Percentiles rank a stretch among this genome's conserved stretches.
These are phyloP conservation scores for Malacoctenus gilli DNA, from an alignment of 2,797 vertebrate genomes.

Conservation along the genomic window DNA sequence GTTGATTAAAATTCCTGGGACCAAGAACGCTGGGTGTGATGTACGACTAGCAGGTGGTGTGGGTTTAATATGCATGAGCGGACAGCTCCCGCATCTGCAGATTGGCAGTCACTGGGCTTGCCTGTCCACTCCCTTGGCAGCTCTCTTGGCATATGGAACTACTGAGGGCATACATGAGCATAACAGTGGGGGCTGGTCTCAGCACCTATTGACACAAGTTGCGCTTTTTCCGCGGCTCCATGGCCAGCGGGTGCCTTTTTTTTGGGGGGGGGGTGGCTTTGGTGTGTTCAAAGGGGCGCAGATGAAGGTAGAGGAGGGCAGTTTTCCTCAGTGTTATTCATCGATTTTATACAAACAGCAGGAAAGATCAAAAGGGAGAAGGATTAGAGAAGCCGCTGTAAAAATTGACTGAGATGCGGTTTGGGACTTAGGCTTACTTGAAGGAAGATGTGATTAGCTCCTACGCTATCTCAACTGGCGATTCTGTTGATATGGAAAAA, in stretches of 20 bases:
- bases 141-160: conserved; percentile 70
- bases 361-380: conserved; percentile 53
- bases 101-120: conserved; percentile 75
- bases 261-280: conserved; percentile 26
- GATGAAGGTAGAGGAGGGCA: conserved; percentile 37
- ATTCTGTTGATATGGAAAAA: conserved; percentile 53
- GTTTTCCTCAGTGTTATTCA: conserved; percentile 54
- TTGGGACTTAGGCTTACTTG: conserved; percentile 51
- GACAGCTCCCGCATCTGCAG: conserved; percentile 76
- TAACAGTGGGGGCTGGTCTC: conserved; percentile 44
- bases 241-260: conserved; percentile 8
- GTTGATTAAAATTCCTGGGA: conserved; percentile 77
- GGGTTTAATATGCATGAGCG: conserved; percentile 80
- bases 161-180: conserved; percentile 66
- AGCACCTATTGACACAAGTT: conserved; percentile 50
- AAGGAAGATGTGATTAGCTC: conserved; percentile 59
- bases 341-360: conserved; percentile 69
- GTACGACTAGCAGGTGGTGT: conserved; percentile 78
- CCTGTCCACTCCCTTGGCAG: conserved; percentile 71
- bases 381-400: conserved; percentile 56
- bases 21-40: conserved; percentile 76
- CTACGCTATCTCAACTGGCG: conserved; percentile 31
- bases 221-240: conserved; percentile 37
- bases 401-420: conserved; percentile 57
- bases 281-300: conserved; percentile 34